These are phyloP conservation scores for Drosophila sucinea DNA, from an alignment of 1,140 invertebrate species.

Conservation along the genomic window DNA sequence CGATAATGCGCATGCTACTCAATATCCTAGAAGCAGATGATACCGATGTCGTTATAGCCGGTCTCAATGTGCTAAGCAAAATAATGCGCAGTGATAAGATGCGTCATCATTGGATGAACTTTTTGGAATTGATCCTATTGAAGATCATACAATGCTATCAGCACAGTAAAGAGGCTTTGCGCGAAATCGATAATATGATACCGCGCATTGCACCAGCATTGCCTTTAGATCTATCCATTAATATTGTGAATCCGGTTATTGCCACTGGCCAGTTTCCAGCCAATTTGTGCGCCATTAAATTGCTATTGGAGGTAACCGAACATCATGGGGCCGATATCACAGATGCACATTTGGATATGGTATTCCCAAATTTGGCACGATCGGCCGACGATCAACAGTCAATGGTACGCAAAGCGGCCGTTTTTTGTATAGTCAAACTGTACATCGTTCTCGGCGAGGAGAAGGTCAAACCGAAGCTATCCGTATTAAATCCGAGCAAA, in stretches of 20 bases:
- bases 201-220: slow-evolving; percentile 89
- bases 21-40: slow-evolving; percentile 89
- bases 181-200: slow-evolving; percentile 85
- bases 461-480: slow-evolving; percentile 90
- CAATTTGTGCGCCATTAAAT: slow-evolving; percentile 96
- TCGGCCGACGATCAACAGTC: slow-evolving; percentile 95
- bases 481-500: slow-evolving; percentile 92
- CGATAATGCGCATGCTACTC: slow-evolving; percentile 89
- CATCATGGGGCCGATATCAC: slow-evolving; percentile 87
- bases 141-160: slow-evolving; percentile 94
- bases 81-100: slow-evolving; percentile 91
- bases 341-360: slow-evolving; percentile 88
- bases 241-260: slow-evolving; percentile 89
- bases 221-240: slow-evolving; percentile 88
- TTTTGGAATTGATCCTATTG: slow-evolving; percentile 93
- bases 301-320: slow-evolving; percentile 93
- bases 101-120: slow-evolving; percentile 90
- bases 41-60: slow-evolving; percentile 88
- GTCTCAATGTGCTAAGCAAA: slow-evolving; percentile 91
- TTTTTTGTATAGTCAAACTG: slow-evolving; percentile 97
- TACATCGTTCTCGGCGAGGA: slow-evolving; percentile 94
- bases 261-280: slow-evolving; percentile 92
- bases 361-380: slow-evolving; percentile 95
- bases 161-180: slow-evolving; percentile 87
- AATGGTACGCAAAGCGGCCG: slow-evolving; percentile 95